Conservation (phyloP, 2,113 vertebrate species). For the Plecturocebus donacophilus region DNA sequence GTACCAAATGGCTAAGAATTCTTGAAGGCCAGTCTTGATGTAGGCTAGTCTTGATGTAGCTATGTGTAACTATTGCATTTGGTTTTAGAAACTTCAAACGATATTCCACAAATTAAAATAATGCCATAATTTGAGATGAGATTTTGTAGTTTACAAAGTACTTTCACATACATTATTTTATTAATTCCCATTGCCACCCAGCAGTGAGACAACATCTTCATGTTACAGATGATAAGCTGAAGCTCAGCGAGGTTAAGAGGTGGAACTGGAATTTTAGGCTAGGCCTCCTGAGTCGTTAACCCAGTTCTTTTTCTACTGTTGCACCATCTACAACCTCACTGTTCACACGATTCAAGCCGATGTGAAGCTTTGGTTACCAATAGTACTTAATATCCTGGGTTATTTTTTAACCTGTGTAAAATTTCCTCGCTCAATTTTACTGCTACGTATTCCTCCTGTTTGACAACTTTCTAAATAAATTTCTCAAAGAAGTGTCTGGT, state of each 20-base stretch:
- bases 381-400: not conserved
- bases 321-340: not conserved
- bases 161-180: not conserved
- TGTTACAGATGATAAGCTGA: not conserved
- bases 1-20: not conserved
- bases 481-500: not conserved
- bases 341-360: not conserved
- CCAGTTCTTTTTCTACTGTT: not conserved
- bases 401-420: not conserved
- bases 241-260: not conserved
- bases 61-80: not conserved
- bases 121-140: not conserved
- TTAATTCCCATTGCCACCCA: not conserved
- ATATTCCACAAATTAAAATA: not conserved
- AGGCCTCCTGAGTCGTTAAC: not conserved
- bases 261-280: not conserved
- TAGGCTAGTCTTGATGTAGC: not conserved
- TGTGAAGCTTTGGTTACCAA: not conserved
- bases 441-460: not conserved
- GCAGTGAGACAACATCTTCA: not conserved
- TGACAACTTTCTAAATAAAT: constrained; percentile 31
- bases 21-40: not conserved
- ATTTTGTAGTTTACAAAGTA: constrained; percentile 8
- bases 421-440: not conserved
- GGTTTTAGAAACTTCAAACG: constrained; percentile 29